These are phyloP conservation scores for Cryptocephalus primarius DNA, from an alignment of 2,888 invertebrate species.

Conservation along the genomic window DNA sequence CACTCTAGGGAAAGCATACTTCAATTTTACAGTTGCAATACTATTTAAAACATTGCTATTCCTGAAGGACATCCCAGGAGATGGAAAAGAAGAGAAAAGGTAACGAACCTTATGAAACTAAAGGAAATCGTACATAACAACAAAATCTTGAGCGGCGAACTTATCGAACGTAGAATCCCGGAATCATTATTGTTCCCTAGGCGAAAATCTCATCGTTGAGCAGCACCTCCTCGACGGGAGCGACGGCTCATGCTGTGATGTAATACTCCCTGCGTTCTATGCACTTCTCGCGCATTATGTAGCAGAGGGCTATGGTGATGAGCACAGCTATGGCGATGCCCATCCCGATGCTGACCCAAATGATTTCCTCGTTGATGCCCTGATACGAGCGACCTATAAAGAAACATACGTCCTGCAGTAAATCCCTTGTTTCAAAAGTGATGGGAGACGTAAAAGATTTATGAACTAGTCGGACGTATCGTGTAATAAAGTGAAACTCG, in stretches of 20 bases:
- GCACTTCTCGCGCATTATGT: slow-evolving; percentile 71
- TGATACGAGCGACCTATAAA: slow-evolving; percentile 66
- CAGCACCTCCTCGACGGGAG: slow-evolving; percentile 16
- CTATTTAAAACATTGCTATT: no score
- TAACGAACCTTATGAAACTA: no score
- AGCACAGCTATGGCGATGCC: slow-evolving; percentile 70
- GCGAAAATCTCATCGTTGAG: not conserved
- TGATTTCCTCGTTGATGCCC: slow-evolving; percentile 79
- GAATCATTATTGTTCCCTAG: not conserved
- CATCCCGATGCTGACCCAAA: slow-evolving; percentile 84
- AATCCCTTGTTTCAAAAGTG: not conserved
- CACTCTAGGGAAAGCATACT: no score
- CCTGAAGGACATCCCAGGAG: no score
- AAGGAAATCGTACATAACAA: not conserved
- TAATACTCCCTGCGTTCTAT: slow-evolving; percentile 61
- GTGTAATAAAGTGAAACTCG: no score
- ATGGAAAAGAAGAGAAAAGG: no score
- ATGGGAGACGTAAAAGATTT: no score
- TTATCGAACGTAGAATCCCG: not conserved
- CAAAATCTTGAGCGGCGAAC: not conserved
- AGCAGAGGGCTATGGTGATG: slow-evolving; percentile 73
- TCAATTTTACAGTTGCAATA: no score
- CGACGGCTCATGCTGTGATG: slow-evolving; percentile 52
- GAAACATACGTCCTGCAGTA: not conserved
- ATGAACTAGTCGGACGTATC: no score